Base-by-base conservation (phyloP, 2,113 vertebrate genomes). In the Genyomyrus donnyi region DNA sequence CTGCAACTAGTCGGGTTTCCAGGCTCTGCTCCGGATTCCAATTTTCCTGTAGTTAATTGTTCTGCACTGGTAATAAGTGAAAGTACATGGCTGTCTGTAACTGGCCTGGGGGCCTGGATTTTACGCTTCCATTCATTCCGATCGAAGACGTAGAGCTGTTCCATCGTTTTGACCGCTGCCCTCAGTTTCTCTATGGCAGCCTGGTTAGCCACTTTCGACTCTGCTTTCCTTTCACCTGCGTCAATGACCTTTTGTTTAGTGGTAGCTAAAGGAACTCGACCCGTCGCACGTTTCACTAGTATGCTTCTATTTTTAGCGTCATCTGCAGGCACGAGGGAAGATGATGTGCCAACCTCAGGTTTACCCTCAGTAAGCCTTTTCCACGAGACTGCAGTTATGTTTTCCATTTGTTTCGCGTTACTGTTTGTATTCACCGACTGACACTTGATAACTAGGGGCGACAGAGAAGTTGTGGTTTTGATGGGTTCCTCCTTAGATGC, bases 131-230 rank as follows among this genome's bases (percentile, higher is more conserved):
- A 99, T 90, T 99, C 98, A 4, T 97, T 96, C 48, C 97, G 95
- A 91, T 97, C 96, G 92, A 97, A 98, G 90, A 98, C 97, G 86
- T 99, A 99, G 2, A 99, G 96, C 92, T 99, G 97, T 88, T 99
- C 98, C 98, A 99, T 99, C 5, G 97, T 99, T 91, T 97, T 96
- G 45, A 99, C 98, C 0, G 98, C 98, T 0, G 98, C 98, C 8
- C 97, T 98, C 27, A 99, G 95, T 93, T 99, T 99, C 94, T 99
- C 97, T 89, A 99, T 92, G 0, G 98, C 98, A 0, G 96, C 97
- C 42, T 97, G 97, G 88, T 96, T 96, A 0, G 93, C 93, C 6
- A 95, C 91, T 87, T 94, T 93, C 1, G 91, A 92, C 31, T 96
- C 93, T 13, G 89, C 90, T 62, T 96, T 96, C 92, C 96, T 96